These are phyloP conservation scores for Ephestia elutella DNA, from an alignment of 1,140 invertebrate species.

Conservation along the genomic window DNA sequence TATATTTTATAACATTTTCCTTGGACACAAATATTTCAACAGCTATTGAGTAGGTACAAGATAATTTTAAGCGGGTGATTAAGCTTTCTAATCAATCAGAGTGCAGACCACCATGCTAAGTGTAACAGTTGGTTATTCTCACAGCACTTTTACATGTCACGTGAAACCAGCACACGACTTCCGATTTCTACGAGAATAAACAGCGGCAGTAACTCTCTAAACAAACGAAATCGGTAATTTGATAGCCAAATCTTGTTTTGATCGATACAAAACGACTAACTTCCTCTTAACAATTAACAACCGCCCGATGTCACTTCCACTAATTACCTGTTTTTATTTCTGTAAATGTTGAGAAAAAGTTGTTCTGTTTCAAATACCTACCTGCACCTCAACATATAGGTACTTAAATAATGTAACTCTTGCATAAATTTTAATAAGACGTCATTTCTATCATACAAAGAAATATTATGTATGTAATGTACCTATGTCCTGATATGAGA, in stretches of 20 bases:
- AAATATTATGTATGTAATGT: neutral
- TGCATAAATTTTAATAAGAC: no score
- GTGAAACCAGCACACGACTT: slow-evolving; percentile 27
- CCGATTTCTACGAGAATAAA: slow-evolving; percentile 20
- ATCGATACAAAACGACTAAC: slow-evolving; percentile 23
- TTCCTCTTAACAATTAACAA: slow-evolving; percentile 23
- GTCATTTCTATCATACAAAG: neutral
- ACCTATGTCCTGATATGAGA: neutral
- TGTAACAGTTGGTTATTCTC: slow-evolving; percentile 27
- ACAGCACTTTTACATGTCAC: slow-evolving; percentile 25
- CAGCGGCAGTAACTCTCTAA: slow-evolving; percentile 17
- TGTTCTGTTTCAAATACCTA: neutral
- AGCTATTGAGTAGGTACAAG: no score
- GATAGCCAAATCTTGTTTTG: slow-evolving; percentile 24
- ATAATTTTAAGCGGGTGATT: slow-evolving; percentile 22
- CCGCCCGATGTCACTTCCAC: slow-evolving; percentile 20
- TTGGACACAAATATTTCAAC: no score
- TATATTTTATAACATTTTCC: no score
- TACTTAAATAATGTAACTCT: no score
- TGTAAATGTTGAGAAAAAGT: neutral
- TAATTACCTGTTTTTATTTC: neutral
- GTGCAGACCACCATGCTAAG: slow-evolving; percentile 28
- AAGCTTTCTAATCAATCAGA: slow-evolving; percentile 27
- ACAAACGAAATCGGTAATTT: slow-evolving; percentile 19
- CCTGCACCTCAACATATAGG: no score